Evolutionary conservation across 2,888 invertebrate species (phyloP).

Genomic region (Drosophila pseudotakahashii): DNA sequence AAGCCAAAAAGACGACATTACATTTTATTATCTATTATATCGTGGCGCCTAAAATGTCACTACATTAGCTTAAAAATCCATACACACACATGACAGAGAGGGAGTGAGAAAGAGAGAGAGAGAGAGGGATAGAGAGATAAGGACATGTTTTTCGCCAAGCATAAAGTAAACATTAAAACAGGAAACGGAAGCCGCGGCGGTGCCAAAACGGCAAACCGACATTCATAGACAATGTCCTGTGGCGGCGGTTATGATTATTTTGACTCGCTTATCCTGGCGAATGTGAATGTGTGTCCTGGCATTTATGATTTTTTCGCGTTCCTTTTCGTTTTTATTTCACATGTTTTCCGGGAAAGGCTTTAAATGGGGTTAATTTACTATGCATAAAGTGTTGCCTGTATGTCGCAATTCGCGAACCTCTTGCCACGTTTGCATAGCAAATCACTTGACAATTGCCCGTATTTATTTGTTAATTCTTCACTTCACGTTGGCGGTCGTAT

Average conservation of each 20-base stretch:
- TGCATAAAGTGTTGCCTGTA: conserved; percentile 58
- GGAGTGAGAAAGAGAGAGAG: background rate
- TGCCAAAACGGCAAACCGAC: conserved; percentile 55
- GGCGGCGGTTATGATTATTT: conserved; percentile 76
- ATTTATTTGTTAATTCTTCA: conserved; percentile 26
- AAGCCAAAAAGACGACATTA: conserved; percentile 74
- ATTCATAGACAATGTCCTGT: conserved; percentile 54
- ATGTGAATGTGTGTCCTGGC: conserved; percentile 14
- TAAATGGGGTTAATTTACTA: conserved; percentile 58
- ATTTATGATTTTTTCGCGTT: conserved; percentile 27
- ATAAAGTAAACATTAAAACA: conserved; percentile 77
- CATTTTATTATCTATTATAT: conserved; percentile 80
- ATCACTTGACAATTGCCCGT: conserved; percentile 38
- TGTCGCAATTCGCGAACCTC: conserved; percentile 38
- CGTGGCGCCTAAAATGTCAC: conserved; percentile 70
- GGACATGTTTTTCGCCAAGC: conserved; percentile 44
- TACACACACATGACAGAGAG: conserved; percentile 23
- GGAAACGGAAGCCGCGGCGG: conserved; percentile 71
- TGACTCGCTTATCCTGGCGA: conserved; percentile 44
- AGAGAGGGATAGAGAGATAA: conserved; percentile 2
- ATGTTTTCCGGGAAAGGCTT: conserved; percentile 1
- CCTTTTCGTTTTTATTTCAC: conserved; percentile 24
- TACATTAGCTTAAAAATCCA: conserved; percentile 74
- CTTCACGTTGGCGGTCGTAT: conserved; percentile 8
- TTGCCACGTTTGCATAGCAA: conserved; percentile 55